A percentile compares a stretch with the other conserved stretches of the same genome.
These are phyloP conservation scores for Hylyphantes graminicola DNA, from an alignment of 1,140 invertebrate species.

Conservation along the genomic window DNA sequence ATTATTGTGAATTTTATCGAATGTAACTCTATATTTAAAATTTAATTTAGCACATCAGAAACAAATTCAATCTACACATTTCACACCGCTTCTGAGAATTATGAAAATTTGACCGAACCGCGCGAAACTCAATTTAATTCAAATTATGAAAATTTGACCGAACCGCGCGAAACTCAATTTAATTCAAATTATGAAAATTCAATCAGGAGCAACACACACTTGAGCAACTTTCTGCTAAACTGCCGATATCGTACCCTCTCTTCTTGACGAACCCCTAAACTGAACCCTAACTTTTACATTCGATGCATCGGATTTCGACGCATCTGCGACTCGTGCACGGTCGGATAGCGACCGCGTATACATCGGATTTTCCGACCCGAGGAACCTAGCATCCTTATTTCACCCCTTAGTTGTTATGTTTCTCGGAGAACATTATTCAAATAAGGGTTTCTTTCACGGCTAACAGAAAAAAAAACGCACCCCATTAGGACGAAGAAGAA, in stretches of 20 bases:
- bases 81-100: not conserved
- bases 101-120: not conserved
- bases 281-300: conserved; percentile 31
- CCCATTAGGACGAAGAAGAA: conserved; percentile 17
- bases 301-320: not conserved
- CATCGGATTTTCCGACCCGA: conserved; percentile 42
- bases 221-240: not conserved
- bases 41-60: too few relatives aligned
- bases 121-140: conserved; percentile 27
- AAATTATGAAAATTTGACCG: conserved; percentile 42
- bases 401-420: conserved; percentile 26
- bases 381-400: conserved; percentile 13
- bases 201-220: conserved; percentile 14
- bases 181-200: conserved; percentile 42
- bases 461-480: not conserved
- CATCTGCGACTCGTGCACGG: conserved; percentile 24
- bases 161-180: conserved; percentile 13
- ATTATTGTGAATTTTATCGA: too few relatives aligned
- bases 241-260: not conserved
- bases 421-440: conserved; percentile 35
- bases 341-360: not conserved
- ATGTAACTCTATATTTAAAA: too few relatives aligned
- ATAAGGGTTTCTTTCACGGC: conserved; percentile 20
- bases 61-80: not conserved
- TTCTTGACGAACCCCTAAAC: not conserved